Evolutionary conservation across 2,113 vertebrate genomes (phyloP).

Genomic region (Saccopteryx leptura): DNA sequence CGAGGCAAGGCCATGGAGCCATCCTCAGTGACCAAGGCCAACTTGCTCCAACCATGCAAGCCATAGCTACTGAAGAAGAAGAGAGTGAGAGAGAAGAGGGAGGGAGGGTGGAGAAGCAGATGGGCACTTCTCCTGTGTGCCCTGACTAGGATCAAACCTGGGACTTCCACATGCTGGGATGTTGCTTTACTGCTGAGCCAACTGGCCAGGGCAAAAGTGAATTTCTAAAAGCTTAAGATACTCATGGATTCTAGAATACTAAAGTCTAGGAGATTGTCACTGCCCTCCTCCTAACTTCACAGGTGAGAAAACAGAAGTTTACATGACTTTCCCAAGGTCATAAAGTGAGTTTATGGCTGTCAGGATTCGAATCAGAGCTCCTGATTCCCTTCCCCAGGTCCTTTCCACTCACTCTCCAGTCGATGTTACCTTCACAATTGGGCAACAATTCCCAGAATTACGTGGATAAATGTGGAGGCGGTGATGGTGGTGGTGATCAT

Average conservation of each 20-base stretch:
- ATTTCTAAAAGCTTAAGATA: constrained; percentile 61
- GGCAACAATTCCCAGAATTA: not conserved
- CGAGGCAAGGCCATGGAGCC: too few relatives aligned
- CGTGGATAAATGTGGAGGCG: not conserved
- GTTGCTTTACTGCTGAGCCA: too few relatives aligned
- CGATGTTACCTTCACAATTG: not conserved
- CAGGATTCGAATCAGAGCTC: not conserved
- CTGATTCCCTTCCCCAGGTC: not conserved
- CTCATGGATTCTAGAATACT: not conserved
- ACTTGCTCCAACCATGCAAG: too few relatives aligned
- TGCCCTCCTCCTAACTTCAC: not conserved
- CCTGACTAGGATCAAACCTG: too few relatives aligned
- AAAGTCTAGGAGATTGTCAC: not conserved
- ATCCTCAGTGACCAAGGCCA: too few relatives aligned
- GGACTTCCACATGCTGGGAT: too few relatives aligned
- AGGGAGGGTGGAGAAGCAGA: too few relatives aligned
- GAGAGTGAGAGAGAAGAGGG: too few relatives aligned
- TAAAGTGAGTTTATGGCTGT: not conserved
- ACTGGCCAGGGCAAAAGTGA: not conserved
- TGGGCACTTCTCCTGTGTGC: too few relatives aligned
- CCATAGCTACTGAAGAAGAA: too few relatives aligned
- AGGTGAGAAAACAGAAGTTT: not conserved
- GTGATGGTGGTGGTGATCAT: not conserved
- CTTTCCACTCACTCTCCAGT: not conserved
- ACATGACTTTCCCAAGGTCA: constrained; percentile 20